Evolutionary conservation across 2,888 invertebrate species (phyloP), one percentile per base, ranked within the genome.

Genomic region (Caenorhabditis sp.): DNA sequence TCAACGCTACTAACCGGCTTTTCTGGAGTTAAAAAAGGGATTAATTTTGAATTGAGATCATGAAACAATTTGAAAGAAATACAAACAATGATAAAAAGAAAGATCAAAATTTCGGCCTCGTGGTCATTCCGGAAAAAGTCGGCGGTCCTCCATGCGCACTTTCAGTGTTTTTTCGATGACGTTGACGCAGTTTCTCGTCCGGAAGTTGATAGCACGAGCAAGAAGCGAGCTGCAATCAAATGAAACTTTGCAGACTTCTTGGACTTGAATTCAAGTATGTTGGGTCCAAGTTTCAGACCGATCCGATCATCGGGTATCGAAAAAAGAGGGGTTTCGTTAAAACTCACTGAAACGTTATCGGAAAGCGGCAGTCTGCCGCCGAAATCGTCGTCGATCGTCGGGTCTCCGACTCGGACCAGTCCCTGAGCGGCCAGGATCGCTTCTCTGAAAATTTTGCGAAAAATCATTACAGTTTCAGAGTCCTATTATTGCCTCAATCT

Each of bases 351-450:
- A 24, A 83, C 59, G 46, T 86, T 86, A 15, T 86, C 83, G 30
- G 85, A 81, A 6, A 78, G 66, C 13, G 83, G 83, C 1, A 83
- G 24, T 27, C 74, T 56, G 15, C 71, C 68, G n/a, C 71, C 68
- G n/a, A 61, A 65, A 56, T 79, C 80, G 15, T 78, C 77, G 11
- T 79, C 79, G 30, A 50, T 43, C 17, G 56, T 97, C 95, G 92
- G 97, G 97, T 77, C 97, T 96, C 98, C 96, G 78, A 98, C 91
- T 75, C 95, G 92, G 22, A 98, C 96, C 68, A 96, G 95, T 55
- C 95, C 95, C 89, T 95, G 94, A 81, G 96, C 94, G 74, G 96
- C 96, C 93, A 95, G 92, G 74, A 93, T 93, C 27, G 96, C 96
- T 91, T 97, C 96, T 55, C 82, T 80, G 65, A 37, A 80, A 75